Evolutionary conservation across 2,888 invertebrate genomes (phyloP), one percentile per base, ranked within the genome.

Genomic region (Callinectes sapidus): DNA sequence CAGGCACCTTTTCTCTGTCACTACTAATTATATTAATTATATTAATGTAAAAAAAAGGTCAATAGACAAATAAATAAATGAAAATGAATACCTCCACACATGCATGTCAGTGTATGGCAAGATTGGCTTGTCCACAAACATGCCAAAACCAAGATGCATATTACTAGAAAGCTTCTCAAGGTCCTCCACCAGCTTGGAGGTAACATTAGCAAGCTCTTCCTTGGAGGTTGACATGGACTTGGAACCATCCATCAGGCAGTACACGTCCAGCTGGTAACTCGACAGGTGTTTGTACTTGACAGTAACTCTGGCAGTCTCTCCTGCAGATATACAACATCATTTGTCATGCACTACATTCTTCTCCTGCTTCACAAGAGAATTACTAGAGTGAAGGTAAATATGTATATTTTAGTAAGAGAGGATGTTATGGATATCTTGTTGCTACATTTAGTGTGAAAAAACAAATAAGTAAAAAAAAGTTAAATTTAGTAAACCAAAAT

Each of bases 201-300:
- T 98, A 94, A 98, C 96, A 23, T 96, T 97, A 35, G 99, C 99
- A 54, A 99, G 96, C 95, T 99, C 99, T 95, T 98, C 97, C 95
- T 99, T 99, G 96, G 99, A 99, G 96, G 99, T 99, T 95, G 97
- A 97, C 99, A 99, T 99, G 91, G 99, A 99, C 96, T 98, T 98
- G 95, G 99, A 99, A 95, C 99, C 96, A 96, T 99, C 99, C 99
- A 99, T 99, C 95, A 99, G 97, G 96, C 99, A 99, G 96, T 99
- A 99, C 32, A 99, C 97, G 96, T 99, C 99, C 3, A 99, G 98
- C 0, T 99, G 99, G 96, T 99, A 99, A 96, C 99, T 99, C 23
- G 55, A 14, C n/a, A 88, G 42, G 85, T 92, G 91, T 39, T 66
- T 88, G 86, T 92, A 94, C 2, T 42, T 66, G 48, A 94, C n/a